phyloP scores from a whole-genome alignment of 2,113 vertebrate genomes.

The Catagonus wagneri region DNA sequence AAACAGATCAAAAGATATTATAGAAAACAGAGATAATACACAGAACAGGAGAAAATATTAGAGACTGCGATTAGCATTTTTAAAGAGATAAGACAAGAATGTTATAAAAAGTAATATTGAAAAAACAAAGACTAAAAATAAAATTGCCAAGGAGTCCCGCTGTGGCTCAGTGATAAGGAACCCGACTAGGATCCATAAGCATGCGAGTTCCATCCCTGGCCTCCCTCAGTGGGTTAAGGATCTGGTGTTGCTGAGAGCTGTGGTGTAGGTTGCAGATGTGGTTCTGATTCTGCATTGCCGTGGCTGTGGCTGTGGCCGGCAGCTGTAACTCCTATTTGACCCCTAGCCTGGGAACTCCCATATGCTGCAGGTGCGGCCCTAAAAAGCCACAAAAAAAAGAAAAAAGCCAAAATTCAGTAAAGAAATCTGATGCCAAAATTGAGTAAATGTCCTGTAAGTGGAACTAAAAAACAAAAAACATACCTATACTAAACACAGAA shows the following conservation, averaged over 20 bases:
- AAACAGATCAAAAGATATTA: neutral
- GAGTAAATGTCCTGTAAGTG: neutral
- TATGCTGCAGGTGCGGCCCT: too few relatives aligned
- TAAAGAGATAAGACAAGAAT: neutral
- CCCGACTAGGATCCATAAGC: too few relatives aligned
- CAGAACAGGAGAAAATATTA: neutral
- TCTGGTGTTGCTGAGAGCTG: too few relatives aligned
- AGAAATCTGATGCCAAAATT: conserved; percentile 4
- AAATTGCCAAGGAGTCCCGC: neutral
- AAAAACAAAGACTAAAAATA: conserved; percentile 31
- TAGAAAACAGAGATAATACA: neutral
- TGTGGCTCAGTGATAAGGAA: too few relatives aligned
- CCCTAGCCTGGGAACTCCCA: too few relatives aligned
- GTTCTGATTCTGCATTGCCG: too few relatives aligned
- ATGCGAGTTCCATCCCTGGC: too few relatives aligned
- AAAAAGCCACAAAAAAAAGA: neutral
- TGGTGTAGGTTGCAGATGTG: too few relatives aligned
- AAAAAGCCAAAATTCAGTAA: conserved; percentile 23
- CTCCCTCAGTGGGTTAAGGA: too few relatives aligned
- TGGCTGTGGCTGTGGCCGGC: too few relatives aligned
- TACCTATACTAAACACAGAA: neutral
- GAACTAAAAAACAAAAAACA: conserved; percentile 17
- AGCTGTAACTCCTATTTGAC: too few relatives aligned
- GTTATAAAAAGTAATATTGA: neutral
- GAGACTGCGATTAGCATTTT: conserved; percentile 38